Evolutionary conservation across 2,113 vertebrate species (phyloP).

Genomic region (Rallus limicola): DNA sequence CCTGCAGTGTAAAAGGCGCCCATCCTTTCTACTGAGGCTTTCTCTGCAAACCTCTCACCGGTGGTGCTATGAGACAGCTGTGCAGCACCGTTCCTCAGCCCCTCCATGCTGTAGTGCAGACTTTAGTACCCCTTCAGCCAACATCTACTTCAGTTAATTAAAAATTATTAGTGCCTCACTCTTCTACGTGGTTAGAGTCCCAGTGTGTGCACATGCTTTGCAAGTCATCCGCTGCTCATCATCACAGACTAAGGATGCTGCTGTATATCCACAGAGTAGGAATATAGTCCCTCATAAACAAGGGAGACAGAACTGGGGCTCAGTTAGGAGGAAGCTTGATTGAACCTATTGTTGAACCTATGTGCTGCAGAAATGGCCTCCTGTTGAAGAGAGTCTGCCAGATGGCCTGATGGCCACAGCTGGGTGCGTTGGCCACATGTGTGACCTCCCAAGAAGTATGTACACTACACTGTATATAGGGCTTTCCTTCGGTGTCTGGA

Average conservation of each 20-base stretch:
- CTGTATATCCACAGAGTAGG: not conserved
- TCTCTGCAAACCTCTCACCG: not conserved
- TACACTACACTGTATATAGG: not conserved
- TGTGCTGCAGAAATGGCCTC: not conserved
- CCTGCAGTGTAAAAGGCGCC: not conserved
- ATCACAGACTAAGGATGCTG: not conserved
- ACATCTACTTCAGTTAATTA: not conserved
- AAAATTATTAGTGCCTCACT: not conserved
- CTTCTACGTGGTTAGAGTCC: not conserved
- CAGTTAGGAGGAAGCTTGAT: not conserved
- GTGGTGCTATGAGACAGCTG: not conserved
- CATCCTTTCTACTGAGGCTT: not conserved
- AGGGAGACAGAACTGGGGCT: not conserved
- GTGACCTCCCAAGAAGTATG: not conserved
- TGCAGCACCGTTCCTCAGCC: not conserved
- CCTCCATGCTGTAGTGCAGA: fast-evolving
- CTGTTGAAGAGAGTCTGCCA: not conserved
- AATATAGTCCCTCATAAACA: not conserved
- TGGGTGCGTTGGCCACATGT: not conserved
- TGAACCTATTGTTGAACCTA: not conserved
- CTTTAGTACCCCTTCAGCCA: not conserved
- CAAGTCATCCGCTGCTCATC: not conserved
- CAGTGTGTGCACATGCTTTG: not conserved
- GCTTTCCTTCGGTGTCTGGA: not conserved
- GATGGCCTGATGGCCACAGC: not conserved